Evolutionary conservation across 2,888 invertebrate species (phyloP), one percentile per base, ranked within the genome.

Genomic region (Caenorhabditis virilis): DNA sequence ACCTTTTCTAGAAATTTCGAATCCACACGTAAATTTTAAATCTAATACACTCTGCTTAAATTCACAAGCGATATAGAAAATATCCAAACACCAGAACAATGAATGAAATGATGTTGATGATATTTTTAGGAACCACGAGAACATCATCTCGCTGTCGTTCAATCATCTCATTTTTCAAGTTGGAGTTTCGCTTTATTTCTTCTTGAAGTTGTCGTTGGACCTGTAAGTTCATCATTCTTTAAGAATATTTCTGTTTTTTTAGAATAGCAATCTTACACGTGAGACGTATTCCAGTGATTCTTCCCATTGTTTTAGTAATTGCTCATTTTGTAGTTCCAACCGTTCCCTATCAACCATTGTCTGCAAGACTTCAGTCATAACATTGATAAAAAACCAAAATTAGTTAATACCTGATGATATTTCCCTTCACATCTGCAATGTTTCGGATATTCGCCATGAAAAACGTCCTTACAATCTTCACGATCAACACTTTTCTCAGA

Each of bases 241-340:
- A 9, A n/a, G 27, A n/a, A 20, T 11, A n/a, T n/a, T n/a, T n/a
- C 13, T 18, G 4, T 18, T 11, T 26, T 13, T 6, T n/a, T 7
- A 16, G 1, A 2, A 7, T n/a, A 27, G n/a, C 20, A 27, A 11
- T 35, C 43, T 30, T 56, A 72, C 72, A 55, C 62, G 67, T n/a
- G 67, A 56, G 15, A 73, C 70, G 38, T 73, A 73, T 58, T 73
- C 73, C 50, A 73, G 41, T 7, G 73, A 65, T 38, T 73, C 73
- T 30, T 70, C 73, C 73, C 73, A 73, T 49, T 73, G 73, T 43
- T 60, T 57, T 39, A 73, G 49, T 23, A 73, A 51, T 50, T 73
- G 73, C 50, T 73, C 73, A 58, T 73, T 73, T 61, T 73, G 73
- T 11, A 73, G 58, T 51, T 73, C 73, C 20, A 73, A 57, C 26